Percentiles rank a stretch among this genome's conserved stretches.
Evolutionary conservation across 92 coral and sea anemone species (phyloP).

Genomic region (Anthopleura xanthogrammica): DNA sequence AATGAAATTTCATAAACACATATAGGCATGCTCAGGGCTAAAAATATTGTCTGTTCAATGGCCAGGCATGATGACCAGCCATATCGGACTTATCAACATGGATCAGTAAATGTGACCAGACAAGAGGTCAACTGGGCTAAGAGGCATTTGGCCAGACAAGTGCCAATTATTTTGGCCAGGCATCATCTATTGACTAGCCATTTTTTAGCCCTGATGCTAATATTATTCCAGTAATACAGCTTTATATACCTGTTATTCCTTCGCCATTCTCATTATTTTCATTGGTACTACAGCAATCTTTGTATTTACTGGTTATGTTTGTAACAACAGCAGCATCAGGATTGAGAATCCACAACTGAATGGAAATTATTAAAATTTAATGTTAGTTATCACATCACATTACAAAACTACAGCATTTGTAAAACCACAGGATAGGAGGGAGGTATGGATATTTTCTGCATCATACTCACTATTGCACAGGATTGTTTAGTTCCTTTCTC

Average conservation of each 20-base stretch:
- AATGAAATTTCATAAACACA: background rate
- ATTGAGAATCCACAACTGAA: slow-evolving; percentile 80
- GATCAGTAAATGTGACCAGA: background rate
- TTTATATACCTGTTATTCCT: background rate
- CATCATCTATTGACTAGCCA: too few species aligned
- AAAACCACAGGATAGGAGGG: background rate
- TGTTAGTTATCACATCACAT: background rate
- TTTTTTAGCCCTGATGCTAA: too few species aligned
- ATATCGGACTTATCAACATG: background rate
- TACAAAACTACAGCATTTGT: too few species aligned
- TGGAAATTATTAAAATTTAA: background rate
- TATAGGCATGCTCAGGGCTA: background rate
- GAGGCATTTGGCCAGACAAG: background rate
- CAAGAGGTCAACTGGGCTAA: too few species aligned
- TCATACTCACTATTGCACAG: slow-evolving; percentile 75
- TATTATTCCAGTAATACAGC: background rate
- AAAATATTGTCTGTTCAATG: background rate
- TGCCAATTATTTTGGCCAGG: too few species aligned
- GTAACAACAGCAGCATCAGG: slow-evolving; percentile 61
- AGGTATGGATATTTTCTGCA: background rate
- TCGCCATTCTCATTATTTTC: background rate
- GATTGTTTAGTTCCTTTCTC: slow-evolving; percentile 38
- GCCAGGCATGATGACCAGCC: background rate
- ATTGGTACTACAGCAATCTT: background rate
- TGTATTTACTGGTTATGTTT: slow-evolving; percentile 28